These are phyloP conservation scores for Phoenicopterus ruber DNA, from an alignment of 2,113 vertebrate species.

Conservation along the genomic window DNA sequence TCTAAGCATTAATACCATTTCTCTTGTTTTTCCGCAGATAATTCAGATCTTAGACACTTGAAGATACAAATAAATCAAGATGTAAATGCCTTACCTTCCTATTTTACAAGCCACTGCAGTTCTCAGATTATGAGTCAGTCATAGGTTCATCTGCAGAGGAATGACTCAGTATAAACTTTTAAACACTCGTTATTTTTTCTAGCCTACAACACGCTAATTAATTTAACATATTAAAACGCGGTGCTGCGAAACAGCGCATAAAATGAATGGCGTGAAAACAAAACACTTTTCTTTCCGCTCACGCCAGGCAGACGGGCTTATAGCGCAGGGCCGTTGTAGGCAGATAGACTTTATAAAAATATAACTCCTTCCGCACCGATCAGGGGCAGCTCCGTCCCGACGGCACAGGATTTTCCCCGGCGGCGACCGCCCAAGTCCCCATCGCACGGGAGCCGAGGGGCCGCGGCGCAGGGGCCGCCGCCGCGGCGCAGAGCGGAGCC, in stretches of 20 bases:
- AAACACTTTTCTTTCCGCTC: conserved; percentile 1
- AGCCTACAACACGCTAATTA: not conserved
- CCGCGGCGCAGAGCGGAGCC: not conserved
- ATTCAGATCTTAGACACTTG: not conserved
- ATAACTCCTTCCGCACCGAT: not conserved
- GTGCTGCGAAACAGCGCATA: not conserved
- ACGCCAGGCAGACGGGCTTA: not conserved
- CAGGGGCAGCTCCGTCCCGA: not conserved
- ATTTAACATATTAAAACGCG: not conserved
- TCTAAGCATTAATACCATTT: not conserved
- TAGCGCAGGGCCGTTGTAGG: not conserved
- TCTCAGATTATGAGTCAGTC: conserved; percentile 64
- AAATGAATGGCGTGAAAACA: conserved; percentile 47
- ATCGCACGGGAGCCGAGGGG: not conserved
- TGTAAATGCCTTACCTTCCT: conserved; percentile 32
- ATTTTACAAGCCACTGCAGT: conserved; percentile 63
- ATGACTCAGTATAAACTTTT: conserved; percentile 81
- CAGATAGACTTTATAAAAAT: not conserved
- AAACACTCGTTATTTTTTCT: conserved; percentile 44
- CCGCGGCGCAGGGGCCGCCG: not conserved
- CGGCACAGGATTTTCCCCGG: not conserved
- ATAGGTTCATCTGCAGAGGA: conserved; percentile 72
- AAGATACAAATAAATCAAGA: conserved; percentile 9
- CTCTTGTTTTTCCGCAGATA: not conserved
- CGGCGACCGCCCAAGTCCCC: not conserved